Percentiles rank a stretch among this genome's conserved stretches.
phyloP scores from a whole-genome alignment of 1,140 invertebrate genomes.

The Agrilus planipennis region DNA sequence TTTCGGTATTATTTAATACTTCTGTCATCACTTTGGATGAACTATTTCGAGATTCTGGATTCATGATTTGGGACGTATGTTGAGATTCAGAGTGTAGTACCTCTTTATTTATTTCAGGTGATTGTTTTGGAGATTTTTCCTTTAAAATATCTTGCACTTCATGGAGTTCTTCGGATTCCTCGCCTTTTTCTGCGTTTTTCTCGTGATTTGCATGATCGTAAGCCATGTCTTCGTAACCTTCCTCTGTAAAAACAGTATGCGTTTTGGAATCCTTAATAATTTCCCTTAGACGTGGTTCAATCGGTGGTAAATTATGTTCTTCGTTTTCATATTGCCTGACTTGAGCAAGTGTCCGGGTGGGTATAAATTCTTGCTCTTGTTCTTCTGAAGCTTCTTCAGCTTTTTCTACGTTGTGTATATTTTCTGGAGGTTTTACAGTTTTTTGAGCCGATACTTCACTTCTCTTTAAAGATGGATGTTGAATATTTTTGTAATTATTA shows the following conservation, averaged over 20 bases:
- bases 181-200: conserved; percentile 46
- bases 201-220: conserved; percentile 65
- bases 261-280: conserved; percentile 56
- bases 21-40: no score
- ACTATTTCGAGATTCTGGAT: no score
- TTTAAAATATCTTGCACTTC: conserved; percentile 37
- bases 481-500: no score
- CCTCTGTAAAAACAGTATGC: conserved; percentile 62
- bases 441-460: neutral
- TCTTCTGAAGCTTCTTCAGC: conserved; percentile 5
- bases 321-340: conserved; percentile 48
- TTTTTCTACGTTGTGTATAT: neutral
- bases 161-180: conserved; percentile 14
- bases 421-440: neutral
- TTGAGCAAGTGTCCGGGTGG: conserved; percentile 53
- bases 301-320: conserved; percentile 46
- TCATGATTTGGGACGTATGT: no score
- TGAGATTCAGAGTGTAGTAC: no score
- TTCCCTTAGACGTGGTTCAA: conserved; percentile 46
- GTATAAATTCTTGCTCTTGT: conserved; percentile 46
- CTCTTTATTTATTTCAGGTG: no score
- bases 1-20: no score
- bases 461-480: no score
- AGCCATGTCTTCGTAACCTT: conserved; percentile 64
- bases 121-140: no score